Conservation (phyloP, 53 echinoderm and acorn worm species). For the Patiria pectinifera region DNA sequence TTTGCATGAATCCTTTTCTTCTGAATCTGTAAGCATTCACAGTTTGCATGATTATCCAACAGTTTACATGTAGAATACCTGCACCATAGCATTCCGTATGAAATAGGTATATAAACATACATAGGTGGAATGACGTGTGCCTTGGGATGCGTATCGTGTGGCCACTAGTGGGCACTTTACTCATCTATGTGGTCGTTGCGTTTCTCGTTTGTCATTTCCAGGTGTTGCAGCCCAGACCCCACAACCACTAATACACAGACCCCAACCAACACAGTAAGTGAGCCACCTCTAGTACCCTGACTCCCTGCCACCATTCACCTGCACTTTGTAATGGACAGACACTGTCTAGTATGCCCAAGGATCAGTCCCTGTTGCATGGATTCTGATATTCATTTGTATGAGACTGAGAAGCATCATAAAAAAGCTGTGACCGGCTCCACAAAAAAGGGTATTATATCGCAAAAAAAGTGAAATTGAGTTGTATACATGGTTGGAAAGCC, state of each 20-base stretch:
- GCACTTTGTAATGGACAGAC: neutral
- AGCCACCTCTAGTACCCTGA: constrained; percentile 26
- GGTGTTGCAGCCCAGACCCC: constrained; percentile 66
- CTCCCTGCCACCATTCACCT: neutral
- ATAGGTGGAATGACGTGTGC: too few species aligned
- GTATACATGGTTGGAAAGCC: too few species aligned
- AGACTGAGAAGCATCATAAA: neutral
- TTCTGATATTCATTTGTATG: neutral
- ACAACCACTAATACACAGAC: constrained; percentile 64
- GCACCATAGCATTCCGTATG: too few species aligned
- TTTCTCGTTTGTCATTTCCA: constrained; percentile 42
- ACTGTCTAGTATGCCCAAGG: neutral
- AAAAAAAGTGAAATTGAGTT: too few species aligned
- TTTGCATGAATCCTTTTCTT: too few species aligned
- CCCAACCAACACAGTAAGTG: constrained; percentile 56
- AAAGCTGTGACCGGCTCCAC: too few species aligned
- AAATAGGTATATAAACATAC: too few species aligned
- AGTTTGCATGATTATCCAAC: too few species aligned
- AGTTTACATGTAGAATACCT: too few species aligned
- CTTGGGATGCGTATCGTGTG: neutral
- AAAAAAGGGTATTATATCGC: too few species aligned
- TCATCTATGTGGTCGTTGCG: constrained; percentile 38
- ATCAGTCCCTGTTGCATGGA: constrained; percentile 21
- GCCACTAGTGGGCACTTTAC: neutral
- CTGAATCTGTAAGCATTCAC: too few species aligned